A percentile compares a stretch with the other conserved stretches of the same genome.
Evolutionary conservation across 2,113 vertebrate genomes (phyloP).

Genomic region (Cheilinus undulatus): DNA sequence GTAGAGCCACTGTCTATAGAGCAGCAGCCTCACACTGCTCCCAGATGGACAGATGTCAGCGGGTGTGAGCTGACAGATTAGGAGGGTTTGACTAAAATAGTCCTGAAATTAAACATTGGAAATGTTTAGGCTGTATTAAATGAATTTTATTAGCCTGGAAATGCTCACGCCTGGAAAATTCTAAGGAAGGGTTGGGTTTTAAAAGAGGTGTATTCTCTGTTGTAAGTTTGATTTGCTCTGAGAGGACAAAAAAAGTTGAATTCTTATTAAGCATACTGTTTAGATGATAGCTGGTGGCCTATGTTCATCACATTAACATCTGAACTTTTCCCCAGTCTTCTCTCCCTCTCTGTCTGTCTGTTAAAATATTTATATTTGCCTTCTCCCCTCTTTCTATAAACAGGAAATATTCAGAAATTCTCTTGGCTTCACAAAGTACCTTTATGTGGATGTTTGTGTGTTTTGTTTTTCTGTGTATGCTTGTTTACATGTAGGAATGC

Average conservation of each 20-base stretch:
- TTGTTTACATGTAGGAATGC: background rate
- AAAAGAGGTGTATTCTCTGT: background rate
- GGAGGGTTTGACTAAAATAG: background rate
- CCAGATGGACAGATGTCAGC: slow-evolving; percentile 46
- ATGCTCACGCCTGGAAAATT: slow-evolving; percentile 26
- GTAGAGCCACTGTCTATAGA: slow-evolving; percentile 48
- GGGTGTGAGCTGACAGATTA: slow-evolving; percentile 29
- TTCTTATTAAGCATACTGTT: background rate
- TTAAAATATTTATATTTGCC: background rate
- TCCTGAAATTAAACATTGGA: slow-evolving; percentile 13
- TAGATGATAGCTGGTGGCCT: background rate
- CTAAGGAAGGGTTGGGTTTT: slow-evolving; percentile 26
- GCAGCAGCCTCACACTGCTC: slow-evolving; percentile 24
- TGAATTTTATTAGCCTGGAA: background rate
- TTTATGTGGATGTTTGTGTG: background rate
- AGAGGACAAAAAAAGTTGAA: background rate
- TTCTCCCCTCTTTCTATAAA: background rate
- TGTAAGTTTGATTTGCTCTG: background rate
- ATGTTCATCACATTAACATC: background rate
- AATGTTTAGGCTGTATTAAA: slow-evolving; percentile 14
- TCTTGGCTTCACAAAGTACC: background rate
- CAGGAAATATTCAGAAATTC: slow-evolving; percentile 1
- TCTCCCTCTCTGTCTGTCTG: background rate
- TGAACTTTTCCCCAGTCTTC: slow-evolving; percentile 18
- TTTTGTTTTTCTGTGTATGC: background rate